Evolutionary conservation across 1,140 invertebrate species (phyloP), one percentile per base, ranked within the genome.

Genomic region (Listronotus oregonensis): DNA sequence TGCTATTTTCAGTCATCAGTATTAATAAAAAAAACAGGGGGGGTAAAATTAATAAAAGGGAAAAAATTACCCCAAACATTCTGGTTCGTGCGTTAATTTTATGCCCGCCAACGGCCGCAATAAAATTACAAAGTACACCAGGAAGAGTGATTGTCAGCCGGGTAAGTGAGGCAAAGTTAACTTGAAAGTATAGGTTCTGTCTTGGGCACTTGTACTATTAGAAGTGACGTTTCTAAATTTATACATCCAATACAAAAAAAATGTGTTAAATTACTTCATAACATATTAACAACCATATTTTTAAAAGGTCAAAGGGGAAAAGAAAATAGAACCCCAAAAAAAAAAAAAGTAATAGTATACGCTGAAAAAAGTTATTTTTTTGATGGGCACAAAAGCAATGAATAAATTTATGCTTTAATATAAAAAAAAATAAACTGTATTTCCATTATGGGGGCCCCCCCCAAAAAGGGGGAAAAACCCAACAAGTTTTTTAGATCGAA

Each of bases 191-290:
- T n/a, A 50, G 8, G 67, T 68, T 10, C 62, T 34, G 51, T 60
- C 49, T 37, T 68, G 47, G 3, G 62, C 57, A 17, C 65, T 31
- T 0, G 40, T 46, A n/a, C 60, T 60, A 10, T 60, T 44, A 11
- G 40, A 44, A 11, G 56, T 52, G 1, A 31, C 43, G 43, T 68
- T 64, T 39, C 67, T 34, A 21, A 68, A 68, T 57, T 68, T 68
- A 43, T 67, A 67, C 66, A 67, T 67, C 66, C 66, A 67, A 31
- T 63, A 67, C 66, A 4, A 61, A 40, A 64, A 11, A 60, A 47
- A 31, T 27, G 21, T 27, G 5, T 27, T 5, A 27, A 27, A 27
- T 27, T 27, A 27, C n/a, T n/a, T n/a, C n/a, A n/a, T n/a, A n/a
- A n/a, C n/a, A n/a, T n/a, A n/a, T n/a, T n/a, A n/a, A n/a, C n/a